Evolutionary conservation across 1,140 invertebrate species (phyloP).

Genomic region (Lepidostoma basale): DNA sequence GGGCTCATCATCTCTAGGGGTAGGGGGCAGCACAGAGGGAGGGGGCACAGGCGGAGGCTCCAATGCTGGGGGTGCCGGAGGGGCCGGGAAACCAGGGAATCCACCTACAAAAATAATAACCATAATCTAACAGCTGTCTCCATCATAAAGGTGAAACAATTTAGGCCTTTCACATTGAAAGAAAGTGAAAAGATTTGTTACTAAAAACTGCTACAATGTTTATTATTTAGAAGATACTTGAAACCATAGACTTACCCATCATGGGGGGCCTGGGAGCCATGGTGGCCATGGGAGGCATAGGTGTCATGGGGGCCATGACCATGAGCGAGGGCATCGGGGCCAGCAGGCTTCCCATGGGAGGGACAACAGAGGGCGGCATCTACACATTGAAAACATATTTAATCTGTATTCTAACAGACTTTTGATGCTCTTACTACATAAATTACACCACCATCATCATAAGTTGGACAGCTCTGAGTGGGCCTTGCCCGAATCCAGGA

Average conservation of each 20-base stretch:
- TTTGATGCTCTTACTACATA: too few species aligned
- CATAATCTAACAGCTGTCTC: too few species aligned
- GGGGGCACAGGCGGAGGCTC: constrained; percentile 23
- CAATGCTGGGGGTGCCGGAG: background rate
- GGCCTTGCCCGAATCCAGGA: too few species aligned
- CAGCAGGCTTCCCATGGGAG: constrained; percentile 70
- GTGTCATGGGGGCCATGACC: constrained; percentile 48
- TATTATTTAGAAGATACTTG: too few species aligned
- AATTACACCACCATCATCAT: too few species aligned
- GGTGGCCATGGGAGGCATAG: constrained; percentile 52
- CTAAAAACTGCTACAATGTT: background rate
- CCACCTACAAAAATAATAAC: background rate
- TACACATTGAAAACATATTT: too few species aligned
- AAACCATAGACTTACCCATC: constrained; percentile 25
- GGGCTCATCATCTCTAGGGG: constrained; percentile 79
- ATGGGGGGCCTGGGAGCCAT: constrained; percentile 44
- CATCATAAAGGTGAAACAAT: too few species aligned
- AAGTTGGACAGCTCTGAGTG: too few species aligned
- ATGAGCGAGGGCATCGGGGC: constrained; percentile 69
- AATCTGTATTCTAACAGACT: too few species aligned
- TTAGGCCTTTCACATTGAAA: constrained; percentile 7
- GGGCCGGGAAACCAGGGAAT: background rate
- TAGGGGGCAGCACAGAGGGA: constrained; percentile 61
- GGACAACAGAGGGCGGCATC: constrained; percentile 52
- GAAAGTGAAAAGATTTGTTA: background rate